Evolutionary conservation across 2,888 invertebrate species (phyloP).

Genomic region (Dioctria linearis): DNA sequence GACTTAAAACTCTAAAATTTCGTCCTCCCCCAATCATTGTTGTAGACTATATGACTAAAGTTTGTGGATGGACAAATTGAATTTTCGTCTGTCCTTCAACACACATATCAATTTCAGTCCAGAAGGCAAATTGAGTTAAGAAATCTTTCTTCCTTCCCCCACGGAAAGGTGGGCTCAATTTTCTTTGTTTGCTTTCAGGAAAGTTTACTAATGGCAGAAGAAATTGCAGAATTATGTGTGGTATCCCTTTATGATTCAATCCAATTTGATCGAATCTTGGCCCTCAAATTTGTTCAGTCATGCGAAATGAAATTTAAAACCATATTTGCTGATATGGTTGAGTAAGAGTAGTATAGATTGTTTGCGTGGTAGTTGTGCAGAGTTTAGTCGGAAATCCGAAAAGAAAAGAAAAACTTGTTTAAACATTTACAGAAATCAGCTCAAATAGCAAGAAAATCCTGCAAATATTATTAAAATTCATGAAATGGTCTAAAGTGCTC

Average conservation of each 20-base stretch:
- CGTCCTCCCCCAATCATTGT: background rate
- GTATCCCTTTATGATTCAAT: slow-evolving; percentile 55
- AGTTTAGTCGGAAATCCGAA: background rate
- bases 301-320: slow-evolving; percentile 59
- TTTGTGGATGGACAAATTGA: slow-evolving; percentile 55
- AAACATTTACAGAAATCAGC: no score
- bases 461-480: no score
- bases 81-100: slow-evolving; percentile 49
- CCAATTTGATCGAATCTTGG: slow-evolving; percentile 56
- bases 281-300: slow-evolving; percentile 58
- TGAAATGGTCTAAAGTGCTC: no score
- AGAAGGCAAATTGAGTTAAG: slow-evolving; percentile 55
- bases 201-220: slow-evolving; percentile 55
- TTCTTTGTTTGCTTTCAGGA: slow-evolving; percentile 57
- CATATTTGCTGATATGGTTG: slow-evolving; percentile 53
- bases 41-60: background rate
- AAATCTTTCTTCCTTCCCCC: slow-evolving; percentile 13
- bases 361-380: background rate
- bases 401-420: no score
- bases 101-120: slow-evolving; percentile 55
- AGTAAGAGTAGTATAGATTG: background rate
- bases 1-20: slow-evolving; percentile 46
- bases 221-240: slow-evolving; percentile 54
- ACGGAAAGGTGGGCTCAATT: slow-evolving; percentile 48
- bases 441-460: no score